These are phyloP conservation scores for Acanthosepion esculentum DNA, from an alignment of 2,888 invertebrate genomes.

Conservation along the genomic window DNA sequence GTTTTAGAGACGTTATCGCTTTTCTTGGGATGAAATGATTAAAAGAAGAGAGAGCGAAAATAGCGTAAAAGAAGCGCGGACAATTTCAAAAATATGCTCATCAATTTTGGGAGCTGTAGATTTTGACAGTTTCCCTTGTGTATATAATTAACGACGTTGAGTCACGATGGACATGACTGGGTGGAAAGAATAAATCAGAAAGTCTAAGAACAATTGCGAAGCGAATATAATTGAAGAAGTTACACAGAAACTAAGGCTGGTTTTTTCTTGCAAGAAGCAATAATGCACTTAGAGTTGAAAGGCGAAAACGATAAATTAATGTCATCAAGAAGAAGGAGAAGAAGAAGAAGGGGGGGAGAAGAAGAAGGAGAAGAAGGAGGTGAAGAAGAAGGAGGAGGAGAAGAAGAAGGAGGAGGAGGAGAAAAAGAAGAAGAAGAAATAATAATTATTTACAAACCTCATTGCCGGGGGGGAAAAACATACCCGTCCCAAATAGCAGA, in stretches of 20 bases:
- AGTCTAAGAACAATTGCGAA: not conserved
- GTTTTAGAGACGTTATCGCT: too few relatives aligned
- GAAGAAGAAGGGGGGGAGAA: not conserved
- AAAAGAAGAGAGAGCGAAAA: too few relatives aligned
- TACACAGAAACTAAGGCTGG: too few relatives aligned
- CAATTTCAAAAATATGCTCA: not conserved
- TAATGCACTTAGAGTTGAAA: not conserved
- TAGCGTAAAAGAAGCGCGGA: not conserved
- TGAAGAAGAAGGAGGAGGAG: rapidly evolving
- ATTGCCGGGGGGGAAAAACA: not conserved
- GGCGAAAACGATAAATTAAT: not conserved
- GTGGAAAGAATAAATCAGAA: not conserved
- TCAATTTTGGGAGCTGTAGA: not conserved
- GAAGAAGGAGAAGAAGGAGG: not conserved
- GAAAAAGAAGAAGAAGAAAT: too few relatives aligned
- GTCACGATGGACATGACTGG: not conserved
- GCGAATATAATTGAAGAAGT: not conserved
- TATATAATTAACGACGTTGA: not conserved
- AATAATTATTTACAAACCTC: not conserved
- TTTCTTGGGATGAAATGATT: too few relatives aligned
- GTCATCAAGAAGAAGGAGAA: not conserved
- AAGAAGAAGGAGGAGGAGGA: not conserved
- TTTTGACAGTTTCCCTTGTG: not conserved
- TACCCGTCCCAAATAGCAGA: not conserved
- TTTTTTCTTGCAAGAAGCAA: not conserved